phyloP scores from a whole-genome alignment of 2,797 vertebrate species.

The Myripristis murdjan region DNA sequence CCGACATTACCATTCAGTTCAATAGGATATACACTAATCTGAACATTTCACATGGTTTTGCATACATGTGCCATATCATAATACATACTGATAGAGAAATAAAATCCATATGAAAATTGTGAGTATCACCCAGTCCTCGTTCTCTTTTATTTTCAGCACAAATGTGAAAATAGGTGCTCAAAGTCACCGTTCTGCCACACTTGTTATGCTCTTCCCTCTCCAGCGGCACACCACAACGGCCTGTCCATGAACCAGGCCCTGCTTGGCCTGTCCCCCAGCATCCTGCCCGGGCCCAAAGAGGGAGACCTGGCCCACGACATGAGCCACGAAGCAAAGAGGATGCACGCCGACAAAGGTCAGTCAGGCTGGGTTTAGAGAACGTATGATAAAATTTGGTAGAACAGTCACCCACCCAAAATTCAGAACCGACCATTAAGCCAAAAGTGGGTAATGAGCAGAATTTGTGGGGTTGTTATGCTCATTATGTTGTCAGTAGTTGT shows the following conservation, averaged over 20 bases:
- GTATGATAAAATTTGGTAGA: neutral
- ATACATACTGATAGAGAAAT: too few species aligned
- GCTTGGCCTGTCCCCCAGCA: constrained; percentile 96
- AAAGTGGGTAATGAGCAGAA: neutral
- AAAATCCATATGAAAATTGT: too few species aligned
- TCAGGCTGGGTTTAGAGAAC: neutral
- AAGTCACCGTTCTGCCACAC: neutral
- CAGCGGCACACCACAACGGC: constrained; percentile 97
- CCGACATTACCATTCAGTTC: too few species aligned
- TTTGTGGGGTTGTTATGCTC: neutral
- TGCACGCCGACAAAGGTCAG: constrained; percentile 97
- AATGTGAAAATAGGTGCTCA: neutral
- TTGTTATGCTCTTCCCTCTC: constrained; percentile 2
- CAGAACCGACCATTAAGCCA: neutral
- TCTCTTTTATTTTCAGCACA: neutral
- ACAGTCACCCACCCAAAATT: neutral
- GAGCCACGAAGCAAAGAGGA: constrained; percentile 95
- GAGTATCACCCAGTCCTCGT: too few species aligned
- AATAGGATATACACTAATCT: too few species aligned
- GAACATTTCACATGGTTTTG: too few species aligned
- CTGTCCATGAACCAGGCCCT: constrained; percentile 98
- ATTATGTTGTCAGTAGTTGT: neutral
- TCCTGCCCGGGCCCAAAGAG: constrained; percentile 96
- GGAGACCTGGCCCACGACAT: constrained; percentile 98
- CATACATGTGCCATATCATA: too few species aligned